Percentiles rank a stretch among this genome's conserved stretches.
Conservation (phyloP, 2,888 invertebrate genomes). For the Rotaria socialis region DNA sequence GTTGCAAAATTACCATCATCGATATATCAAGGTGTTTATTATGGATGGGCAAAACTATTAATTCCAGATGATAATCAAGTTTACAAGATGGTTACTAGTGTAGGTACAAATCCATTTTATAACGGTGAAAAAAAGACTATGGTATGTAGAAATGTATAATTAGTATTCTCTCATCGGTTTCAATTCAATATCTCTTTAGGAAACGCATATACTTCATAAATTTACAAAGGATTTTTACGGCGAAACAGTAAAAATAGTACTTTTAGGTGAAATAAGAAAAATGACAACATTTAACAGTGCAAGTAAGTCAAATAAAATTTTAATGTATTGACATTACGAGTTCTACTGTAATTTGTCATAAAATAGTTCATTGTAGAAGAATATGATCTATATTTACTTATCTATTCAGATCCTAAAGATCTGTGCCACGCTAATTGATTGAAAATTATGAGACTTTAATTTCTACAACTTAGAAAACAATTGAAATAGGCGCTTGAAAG, state of each 20-base stretch:
- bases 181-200: constrained; percentile 64
- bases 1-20: constrained; percentile 73
- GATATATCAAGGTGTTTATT: constrained; percentile 80
- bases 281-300: constrained; percentile 75
- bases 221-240: constrained; percentile 83
- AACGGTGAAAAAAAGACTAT: constrained; percentile 83
- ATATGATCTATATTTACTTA: no score
- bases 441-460: no score
- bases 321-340: no score
- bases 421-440: no score
- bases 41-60: constrained; percentile 77
- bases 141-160: constrained; percentile 57
- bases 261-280: constrained; percentile 77
- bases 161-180: neutral
- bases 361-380: no score
- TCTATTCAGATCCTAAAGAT: no score
- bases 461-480: no score
- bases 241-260: constrained; percentile 67
- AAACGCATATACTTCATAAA: constrained; percentile 81
- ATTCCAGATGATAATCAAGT: constrained; percentile 64
- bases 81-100: constrained; percentile 86
- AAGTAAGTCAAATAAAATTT: constrained; percentile 58
- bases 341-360: no score
- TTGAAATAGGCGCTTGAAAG: no score
- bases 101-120: constrained; percentile 94